phyloP scores from a whole-genome alignment of 2,113 vertebrate genomes.

The Turnix velox region DNA sequence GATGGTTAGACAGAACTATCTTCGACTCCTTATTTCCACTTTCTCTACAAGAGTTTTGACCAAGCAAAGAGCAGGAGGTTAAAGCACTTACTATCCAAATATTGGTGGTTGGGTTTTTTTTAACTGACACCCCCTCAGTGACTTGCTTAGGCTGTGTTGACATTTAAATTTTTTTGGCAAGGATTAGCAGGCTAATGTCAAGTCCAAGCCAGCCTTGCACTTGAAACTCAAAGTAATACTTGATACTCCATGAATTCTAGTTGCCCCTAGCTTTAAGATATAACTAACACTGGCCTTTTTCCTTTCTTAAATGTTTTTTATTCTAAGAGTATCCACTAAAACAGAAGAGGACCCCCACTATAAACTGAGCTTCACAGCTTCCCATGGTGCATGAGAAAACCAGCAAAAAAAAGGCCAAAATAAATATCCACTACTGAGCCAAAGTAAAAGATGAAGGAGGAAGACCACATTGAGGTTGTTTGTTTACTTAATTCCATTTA shows the following conservation, averaged over 20 bases:
- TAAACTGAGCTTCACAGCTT: not conserved
- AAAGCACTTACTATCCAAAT: not conserved
- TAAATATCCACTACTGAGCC: not conserved
- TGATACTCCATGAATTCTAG: not conserved
- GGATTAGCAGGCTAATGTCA: not conserved
- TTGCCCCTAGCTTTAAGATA: not conserved
- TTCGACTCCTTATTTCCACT: not conserved
- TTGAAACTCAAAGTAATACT: not conserved
- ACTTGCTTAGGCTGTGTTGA: not conserved
- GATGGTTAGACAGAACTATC: not conserved
- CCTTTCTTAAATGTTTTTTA: not conserved
- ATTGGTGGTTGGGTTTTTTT: rapidly evolving
- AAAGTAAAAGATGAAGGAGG: not conserved
- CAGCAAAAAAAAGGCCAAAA: not conserved
- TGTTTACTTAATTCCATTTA: slow-evolving; percentile 54
- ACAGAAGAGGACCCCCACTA: not conserved
- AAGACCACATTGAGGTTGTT: not conserved
- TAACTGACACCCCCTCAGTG: not conserved
- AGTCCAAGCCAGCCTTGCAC: not conserved
- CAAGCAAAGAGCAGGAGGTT: not conserved
- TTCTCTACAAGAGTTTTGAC: not conserved
- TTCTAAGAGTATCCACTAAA: not conserved
- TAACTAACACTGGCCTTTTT: not conserved
- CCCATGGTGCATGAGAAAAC: not conserved
- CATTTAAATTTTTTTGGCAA: not conserved